Conservation (phyloP, 2,113 vertebrate genomes). For the Crotalus horridus region DNA sequence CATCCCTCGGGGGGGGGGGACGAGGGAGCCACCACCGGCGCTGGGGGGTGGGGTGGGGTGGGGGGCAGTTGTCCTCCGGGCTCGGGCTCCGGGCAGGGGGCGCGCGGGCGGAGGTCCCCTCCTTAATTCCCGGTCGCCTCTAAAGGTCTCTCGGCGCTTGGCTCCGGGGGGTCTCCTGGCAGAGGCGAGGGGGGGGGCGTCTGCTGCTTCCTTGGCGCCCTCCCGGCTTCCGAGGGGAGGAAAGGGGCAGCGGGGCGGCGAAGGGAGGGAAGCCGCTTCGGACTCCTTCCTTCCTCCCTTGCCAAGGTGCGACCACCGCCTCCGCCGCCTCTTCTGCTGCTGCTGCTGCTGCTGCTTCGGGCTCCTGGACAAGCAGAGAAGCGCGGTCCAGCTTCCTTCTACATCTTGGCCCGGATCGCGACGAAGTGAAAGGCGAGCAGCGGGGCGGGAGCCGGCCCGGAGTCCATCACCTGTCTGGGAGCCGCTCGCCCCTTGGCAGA, state of each 20-base stretch:
- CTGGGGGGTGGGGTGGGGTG: constrained; percentile 1
- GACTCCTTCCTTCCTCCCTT: background rate
- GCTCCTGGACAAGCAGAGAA: constrained; percentile 51
- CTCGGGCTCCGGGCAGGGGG: constrained; percentile 31
- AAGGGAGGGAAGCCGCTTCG: constrained; percentile 43
- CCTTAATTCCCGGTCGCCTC: background rate
- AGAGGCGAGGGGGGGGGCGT: background rate
- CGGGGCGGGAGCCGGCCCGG: background rate
- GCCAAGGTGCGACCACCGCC: too few species aligned
- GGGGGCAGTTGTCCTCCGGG: constrained; percentile 32
- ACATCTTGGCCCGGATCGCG: constrained; percentile 77
- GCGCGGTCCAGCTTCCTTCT: constrained; percentile 65
- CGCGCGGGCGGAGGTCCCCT: background rate
- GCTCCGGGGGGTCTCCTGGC: background rate
- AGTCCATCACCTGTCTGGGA: constrained; percentile 1
- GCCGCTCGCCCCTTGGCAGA: constrained; percentile 37
- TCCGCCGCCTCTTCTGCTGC: background rate
- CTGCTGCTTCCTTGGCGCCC: too few species aligned
- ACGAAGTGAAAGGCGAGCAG: constrained; percentile 72
- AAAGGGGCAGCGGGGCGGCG: background rate
- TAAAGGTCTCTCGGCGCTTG: background rate
- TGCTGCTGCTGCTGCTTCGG: constrained; percentile 39
- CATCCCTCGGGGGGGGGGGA: constrained; percentile 83
- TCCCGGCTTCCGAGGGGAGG: too few species aligned
- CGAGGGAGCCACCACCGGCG: constrained; percentile 39